These are phyloP conservation scores for Epirrhoe alternata DNA, from an alignment of 2,888 invertebrate genomes.

Conservation along the genomic window DNA sequence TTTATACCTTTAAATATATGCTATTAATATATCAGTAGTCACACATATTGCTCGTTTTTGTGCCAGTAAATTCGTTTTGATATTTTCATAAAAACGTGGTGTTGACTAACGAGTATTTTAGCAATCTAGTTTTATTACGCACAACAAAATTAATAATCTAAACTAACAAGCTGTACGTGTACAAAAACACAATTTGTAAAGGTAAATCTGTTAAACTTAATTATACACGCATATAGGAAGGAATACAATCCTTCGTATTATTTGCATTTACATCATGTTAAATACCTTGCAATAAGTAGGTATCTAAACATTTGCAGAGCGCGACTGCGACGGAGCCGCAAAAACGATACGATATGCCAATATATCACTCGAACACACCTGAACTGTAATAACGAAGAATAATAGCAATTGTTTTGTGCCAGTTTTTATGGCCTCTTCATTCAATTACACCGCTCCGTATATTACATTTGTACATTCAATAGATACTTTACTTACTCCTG, in stretches of 20 bases:
- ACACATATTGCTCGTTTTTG: neutral
- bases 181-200: neutral
- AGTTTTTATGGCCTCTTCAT: slow-evolving; percentile 78
- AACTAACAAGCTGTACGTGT: neutral
- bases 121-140: neutral
- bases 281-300: slow-evolving; percentile 48
- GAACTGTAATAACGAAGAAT: slow-evolving; percentile 80
- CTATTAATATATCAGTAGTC: neutral
- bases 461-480: slow-evolving; percentile 43
- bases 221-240: too few species aligned
- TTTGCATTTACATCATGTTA: slow-evolving; percentile 14
- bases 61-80: neutral
- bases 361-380: slow-evolving; percentile 79
- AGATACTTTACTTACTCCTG: slow-evolving; percentile 38
- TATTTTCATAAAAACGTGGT: neutral
- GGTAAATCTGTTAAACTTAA: neutral
- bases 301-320: slow-evolving; percentile 59
- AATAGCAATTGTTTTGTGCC: slow-evolving; percentile 76
- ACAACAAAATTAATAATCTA: neutral
- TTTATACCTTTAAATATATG: neutral
- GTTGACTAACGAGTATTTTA: neutral
- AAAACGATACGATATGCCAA: slow-evolving; percentile 72
- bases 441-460: slow-evolving; percentile 55
- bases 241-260: slow-evolving; percentile 1
- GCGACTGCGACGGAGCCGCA: slow-evolving; percentile 54